Evolutionary conservation across 2,113 vertebrate genomes (phyloP).

Genomic region (Malurus alboscapulatus): DNA sequence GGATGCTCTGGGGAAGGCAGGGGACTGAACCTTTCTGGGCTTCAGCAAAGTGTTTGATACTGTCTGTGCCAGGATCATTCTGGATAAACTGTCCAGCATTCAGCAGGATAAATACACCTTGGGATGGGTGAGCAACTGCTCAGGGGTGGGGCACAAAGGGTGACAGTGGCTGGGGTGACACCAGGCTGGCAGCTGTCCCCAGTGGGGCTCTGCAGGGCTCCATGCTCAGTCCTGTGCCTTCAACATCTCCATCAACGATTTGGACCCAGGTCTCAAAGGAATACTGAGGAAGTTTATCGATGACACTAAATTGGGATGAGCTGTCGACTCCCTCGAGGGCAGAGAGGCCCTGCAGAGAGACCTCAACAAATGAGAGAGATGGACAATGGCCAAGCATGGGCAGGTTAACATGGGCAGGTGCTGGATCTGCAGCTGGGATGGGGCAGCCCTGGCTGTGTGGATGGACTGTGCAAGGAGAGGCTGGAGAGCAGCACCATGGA

Average conservation of each 20-base stretch:
- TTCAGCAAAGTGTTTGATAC: not conserved
- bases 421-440: not conserved
- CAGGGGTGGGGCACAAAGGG: not conserved
- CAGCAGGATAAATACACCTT: not conserved
- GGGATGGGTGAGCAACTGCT: not conserved
- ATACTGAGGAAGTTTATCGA: not conserved
- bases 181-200: not conserved
- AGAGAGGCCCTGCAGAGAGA: not conserved
- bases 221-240: not conserved
- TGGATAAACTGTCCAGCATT: not conserved
- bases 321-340: not conserved
- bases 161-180: not conserved
- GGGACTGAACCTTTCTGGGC: not conserved
- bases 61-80: not conserved
- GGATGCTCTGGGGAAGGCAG: not conserved
- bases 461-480: not conserved
- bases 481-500: not conserved
- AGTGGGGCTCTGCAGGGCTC: not conserved
- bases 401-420: not conserved
- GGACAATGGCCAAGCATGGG: not conserved
- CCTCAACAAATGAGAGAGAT: not conserved
- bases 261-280: not conserved
- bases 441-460: not conserved
- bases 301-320: not conserved
- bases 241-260: not conserved